Evolutionary conservation across 1,140 invertebrate species (phyloP).

Genomic region (Diabrotica virgifera): DNA sequence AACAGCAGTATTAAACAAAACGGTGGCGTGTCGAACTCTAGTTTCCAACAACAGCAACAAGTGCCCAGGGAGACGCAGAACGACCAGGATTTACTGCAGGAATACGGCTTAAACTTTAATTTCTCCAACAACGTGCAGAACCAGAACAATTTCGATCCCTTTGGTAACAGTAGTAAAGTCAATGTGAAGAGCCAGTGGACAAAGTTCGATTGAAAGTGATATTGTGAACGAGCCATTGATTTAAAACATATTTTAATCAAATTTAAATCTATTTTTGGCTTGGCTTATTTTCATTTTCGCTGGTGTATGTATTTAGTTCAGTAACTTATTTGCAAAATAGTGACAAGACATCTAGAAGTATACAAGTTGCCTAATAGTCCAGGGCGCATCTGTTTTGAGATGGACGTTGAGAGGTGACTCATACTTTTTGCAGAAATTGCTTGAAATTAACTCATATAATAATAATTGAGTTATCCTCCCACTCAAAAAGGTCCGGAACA

Average conservation of each 20-base stretch:
- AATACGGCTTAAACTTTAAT: constrained; percentile 57
- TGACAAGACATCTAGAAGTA: too few relatives aligned
- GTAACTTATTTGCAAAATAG: too few relatives aligned
- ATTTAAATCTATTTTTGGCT: not conserved
- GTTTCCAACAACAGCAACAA: not conserved
- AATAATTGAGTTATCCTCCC: too few relatives aligned
- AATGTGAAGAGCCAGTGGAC: constrained; percentile 44
- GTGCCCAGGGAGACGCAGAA: not conserved
- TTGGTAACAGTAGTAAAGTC: constrained; percentile 35
- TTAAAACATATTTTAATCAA: not conserved
- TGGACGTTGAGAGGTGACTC: too few relatives aligned
- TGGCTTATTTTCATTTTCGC: not conserved
- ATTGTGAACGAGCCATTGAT: not conserved
- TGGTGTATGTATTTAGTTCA: too few relatives aligned
- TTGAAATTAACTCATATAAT: too few relatives aligned
- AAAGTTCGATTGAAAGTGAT: constrained; percentile 41
- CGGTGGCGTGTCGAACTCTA: constrained; percentile 18
- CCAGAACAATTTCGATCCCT: constrained; percentile 33
- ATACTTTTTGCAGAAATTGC: too few relatives aligned
- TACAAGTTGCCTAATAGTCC: too few relatives aligned
- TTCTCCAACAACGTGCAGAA: constrained; percentile 33
- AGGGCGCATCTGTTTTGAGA: too few relatives aligned
- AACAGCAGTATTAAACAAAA: constrained; percentile 36
- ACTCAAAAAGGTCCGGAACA: too few relatives aligned
- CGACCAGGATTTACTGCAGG: constrained; percentile 55